phyloP scores from a whole-genome alignment of 2,113 vertebrate species.

The Heterocephalus glaber region DNA sequence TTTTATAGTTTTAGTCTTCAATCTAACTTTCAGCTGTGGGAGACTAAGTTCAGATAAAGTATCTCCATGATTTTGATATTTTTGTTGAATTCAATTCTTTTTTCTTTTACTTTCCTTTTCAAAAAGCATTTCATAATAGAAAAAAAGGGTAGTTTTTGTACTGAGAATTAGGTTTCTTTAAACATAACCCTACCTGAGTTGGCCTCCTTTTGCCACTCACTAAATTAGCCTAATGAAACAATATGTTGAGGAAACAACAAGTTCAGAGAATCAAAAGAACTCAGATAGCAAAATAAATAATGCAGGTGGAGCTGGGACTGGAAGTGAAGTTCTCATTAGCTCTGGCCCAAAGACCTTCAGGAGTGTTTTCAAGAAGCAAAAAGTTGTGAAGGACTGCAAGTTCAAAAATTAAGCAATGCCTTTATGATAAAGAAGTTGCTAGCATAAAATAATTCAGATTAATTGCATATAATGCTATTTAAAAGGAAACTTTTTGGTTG shows the following conservation, averaged over 20 bases:
- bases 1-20: background rate
- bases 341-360: background rate
- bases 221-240: background rate
- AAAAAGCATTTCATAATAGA: background rate
- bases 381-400: background rate
- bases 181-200: background rate
- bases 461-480: background rate
- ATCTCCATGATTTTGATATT: background rate
- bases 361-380: background rate
- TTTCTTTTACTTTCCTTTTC: background rate
- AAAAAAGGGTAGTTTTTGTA: background rate
- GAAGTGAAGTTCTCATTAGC: background rate
- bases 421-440: background rate
- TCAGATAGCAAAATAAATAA: background rate
- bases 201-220: slow-evolving; percentile 19
- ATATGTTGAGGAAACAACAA: background rate
- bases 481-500: background rate
- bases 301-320: background rate
- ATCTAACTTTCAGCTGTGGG: background rate
- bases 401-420: background rate
- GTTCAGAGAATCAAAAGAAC: background rate
- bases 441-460: background rate
- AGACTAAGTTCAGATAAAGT: background rate
- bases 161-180: background rate
- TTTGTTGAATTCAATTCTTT: background rate